phyloP scores from a whole-genome alignment of 23 tunicate species.

The Styela plicata region DNA sequence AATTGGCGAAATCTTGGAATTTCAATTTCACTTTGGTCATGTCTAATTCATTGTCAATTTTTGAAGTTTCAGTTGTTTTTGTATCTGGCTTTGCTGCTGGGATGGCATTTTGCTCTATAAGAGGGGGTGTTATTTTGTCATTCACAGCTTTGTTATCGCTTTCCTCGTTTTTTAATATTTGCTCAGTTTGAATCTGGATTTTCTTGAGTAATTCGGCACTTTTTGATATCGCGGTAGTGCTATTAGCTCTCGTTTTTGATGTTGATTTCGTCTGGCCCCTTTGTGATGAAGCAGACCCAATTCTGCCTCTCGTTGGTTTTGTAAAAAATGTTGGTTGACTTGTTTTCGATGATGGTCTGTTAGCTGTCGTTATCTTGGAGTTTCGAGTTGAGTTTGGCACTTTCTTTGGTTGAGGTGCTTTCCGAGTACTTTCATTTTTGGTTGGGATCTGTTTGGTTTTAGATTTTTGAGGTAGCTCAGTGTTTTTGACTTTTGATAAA shows the following conservation, averaged over 20 bases:
- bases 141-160: not conserved
- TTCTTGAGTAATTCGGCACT: not conserved
- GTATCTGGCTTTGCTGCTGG: not conserved
- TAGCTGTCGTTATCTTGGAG: not conserved
- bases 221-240: not conserved
- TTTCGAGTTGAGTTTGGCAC: not conserved
- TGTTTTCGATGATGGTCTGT: not conserved
- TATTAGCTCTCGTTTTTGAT: not conserved
- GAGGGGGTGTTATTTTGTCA: not conserved
- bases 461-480: not conserved
- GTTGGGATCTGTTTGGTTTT: not conserved
- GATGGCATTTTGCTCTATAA: not conserved
- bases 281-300: not conserved
- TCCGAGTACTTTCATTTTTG: not conserved
- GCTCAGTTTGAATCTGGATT: not conserved
- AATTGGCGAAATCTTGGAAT: not conserved
- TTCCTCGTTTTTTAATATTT: not conserved
- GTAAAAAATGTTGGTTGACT: not conserved
- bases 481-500: not conserved
- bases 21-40: slow-evolving; percentile 8
- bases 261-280: not conserved
- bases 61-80: no score
- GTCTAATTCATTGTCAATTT: not conserved
- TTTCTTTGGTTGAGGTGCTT: not conserved
- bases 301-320: not conserved